Evolutionary conservation across 1,140 invertebrate species (phyloP).

Genomic region (Halictus rubicundus): DNA sequence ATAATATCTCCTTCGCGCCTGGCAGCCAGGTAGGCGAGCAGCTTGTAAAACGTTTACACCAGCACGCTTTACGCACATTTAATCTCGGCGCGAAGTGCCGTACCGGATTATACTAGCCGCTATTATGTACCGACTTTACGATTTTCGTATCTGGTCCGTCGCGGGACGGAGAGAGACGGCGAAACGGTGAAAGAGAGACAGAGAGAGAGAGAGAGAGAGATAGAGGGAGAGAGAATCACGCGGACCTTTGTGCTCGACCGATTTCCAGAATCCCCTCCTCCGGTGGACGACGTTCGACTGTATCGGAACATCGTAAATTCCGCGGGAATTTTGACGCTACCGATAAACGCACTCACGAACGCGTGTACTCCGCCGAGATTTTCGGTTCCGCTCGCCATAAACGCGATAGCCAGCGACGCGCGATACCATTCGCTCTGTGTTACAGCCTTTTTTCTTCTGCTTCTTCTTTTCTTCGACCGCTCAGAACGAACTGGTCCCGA

Average conservation of each 20-base stretch:
- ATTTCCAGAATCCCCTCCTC: slow-evolving; percentile 3
- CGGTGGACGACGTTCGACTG: neutral
- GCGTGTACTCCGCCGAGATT: slow-evolving; percentile 31
- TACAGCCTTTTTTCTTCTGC: neutral
- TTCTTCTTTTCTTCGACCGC: neutral
- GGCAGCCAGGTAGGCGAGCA: slow-evolving; percentile 42
- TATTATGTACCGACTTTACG: slow-evolving; percentile 73
- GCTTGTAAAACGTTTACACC: slow-evolving; percentile 58
- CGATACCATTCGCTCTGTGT: neutral
- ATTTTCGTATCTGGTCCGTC: slow-evolving; percentile 71
- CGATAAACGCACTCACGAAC: slow-evolving; percentile 51
- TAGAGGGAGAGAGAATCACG: neutral
- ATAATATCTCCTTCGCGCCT: slow-evolving; percentile 50
- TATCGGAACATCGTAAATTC: slow-evolving; percentile 31
- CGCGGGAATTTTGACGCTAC: slow-evolving; percentile 30
- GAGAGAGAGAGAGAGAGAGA: no score
- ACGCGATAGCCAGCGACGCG: slow-evolving; percentile 33
- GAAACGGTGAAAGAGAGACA: no score
- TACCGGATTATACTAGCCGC: slow-evolving; percentile 66
- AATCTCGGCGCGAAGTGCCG: slow-evolving; percentile 72
- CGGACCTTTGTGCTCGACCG: neutral
- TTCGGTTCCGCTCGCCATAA: slow-evolving; percentile 44
- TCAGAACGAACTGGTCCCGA: neutral
- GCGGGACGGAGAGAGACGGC: neutral
- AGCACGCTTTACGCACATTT: slow-evolving; percentile 66